Evolutionary conservation across 2,113 vertebrate genomes (phyloP), one percentile per base, ranked within the genome.

Genomic region (Pelodiscus sinensis): DNA sequence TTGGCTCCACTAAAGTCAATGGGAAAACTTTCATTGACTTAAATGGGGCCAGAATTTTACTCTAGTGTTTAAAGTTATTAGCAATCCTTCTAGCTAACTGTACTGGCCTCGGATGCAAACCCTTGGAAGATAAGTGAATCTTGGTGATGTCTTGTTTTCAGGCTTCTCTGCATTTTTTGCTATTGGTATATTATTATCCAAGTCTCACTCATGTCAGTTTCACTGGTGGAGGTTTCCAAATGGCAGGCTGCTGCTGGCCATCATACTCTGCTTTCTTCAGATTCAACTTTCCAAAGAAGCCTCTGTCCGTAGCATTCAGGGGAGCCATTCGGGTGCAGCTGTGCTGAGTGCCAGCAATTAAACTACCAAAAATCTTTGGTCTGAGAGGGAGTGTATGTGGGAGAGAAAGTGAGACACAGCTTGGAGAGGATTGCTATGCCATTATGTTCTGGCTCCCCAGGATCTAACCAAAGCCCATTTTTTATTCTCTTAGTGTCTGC

Each of bases 371-470:
- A 77, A 8, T 50, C 73, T 77, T 24, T 6, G 24, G 38, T 38
- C 18, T 11, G 73, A 88, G 77, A 56, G 60, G 38, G 31, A 3
- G 22, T 35, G 65, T 68, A 18, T 35, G 18, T 9, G 56, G 16
- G 27, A 78, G 27, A 88, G 10, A 58, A 86, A 68, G 86, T 50
- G 77, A 57, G 62, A 90, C 57, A 60, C 88, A 58, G 77, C 81
- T 93, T 91, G 89, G 75, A 68, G 82, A 93, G 79, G 81, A 27
- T 58, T 27, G 44, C 88, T 77, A 15, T 60, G 65, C 57, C 68
- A 24, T 54, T 9, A 35, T 24, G 44, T 57, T 79, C 52, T 75
- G 14, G 51, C 87, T 80, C n/a, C 81, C 51, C 38, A 88, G 27
- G 88, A 44, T 85, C 38, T 79, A 60, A 51, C 75, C 78, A 58